These are phyloP conservation scores for Myodes glareolus DNA, from an alignment of 2,113 vertebrate species.

Conservation along the genomic window DNA sequence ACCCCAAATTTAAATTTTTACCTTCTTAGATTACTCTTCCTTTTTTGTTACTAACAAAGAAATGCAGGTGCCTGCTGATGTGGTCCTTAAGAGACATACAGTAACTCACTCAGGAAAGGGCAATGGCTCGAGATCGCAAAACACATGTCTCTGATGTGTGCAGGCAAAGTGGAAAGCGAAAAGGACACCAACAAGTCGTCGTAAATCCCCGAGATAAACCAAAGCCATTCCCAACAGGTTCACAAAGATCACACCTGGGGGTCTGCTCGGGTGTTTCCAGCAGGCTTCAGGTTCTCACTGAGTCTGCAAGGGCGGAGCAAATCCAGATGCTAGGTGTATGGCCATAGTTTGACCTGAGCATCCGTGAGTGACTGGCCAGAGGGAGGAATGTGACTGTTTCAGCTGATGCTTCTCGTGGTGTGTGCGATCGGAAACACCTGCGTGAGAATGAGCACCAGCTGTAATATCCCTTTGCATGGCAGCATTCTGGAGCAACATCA, in stretches of 20 bases:
- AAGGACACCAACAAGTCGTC: background rate
- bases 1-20: slow-evolving; percentile 17
- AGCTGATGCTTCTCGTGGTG: background rate
- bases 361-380: background rate
- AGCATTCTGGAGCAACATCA: background rate
- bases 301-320: slow-evolving; percentile 16
- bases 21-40: background rate
- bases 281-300: slow-evolving; percentile 15
- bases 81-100: background rate
- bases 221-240: background rate
- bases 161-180: background rate
- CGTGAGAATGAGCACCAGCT: background rate
- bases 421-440: background rate
- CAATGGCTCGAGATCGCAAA: slow-evolving; percentile 30
- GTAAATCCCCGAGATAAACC: slow-evolving; percentile 18
- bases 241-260: background rate
- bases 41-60: slow-evolving; percentile 50
- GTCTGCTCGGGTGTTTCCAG: background rate
- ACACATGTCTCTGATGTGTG: background rate
- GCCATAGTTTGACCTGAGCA: background rate
- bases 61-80: background rate
- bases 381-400: background rate
- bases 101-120: background rate
- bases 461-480: background rate
- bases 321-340: background rate